Conservation (phyloP, 2,113 vertebrate species). For the Grus americana region DNA sequence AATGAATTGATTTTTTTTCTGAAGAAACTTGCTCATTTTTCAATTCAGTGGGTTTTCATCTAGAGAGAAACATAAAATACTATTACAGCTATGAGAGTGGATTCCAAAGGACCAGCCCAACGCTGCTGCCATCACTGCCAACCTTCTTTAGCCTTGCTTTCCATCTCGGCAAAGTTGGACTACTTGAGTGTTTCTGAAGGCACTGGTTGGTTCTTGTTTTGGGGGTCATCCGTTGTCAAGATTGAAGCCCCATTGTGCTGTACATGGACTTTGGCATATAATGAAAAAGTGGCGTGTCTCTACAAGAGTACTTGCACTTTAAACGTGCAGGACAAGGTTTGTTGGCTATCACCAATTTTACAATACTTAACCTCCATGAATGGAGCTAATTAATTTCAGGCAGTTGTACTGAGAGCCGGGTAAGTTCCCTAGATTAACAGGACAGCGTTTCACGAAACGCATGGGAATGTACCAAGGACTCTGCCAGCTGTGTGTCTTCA, state of each 20-base stretch:
- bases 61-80: background rate
- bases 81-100: background rate
- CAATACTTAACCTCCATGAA: background rate
- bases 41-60: background rate
- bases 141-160: background rate
- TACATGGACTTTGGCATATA: background rate
- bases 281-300: background rate
- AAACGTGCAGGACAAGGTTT: background rate
- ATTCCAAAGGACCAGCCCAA: background rate
- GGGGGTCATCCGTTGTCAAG: accelerated
- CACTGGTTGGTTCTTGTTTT: background rate
- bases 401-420: background rate
- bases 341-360: background rate
- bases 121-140: background rate
- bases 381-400: background rate
- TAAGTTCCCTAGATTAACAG: background rate
- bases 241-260: background rate
- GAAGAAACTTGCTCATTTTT: background rate
- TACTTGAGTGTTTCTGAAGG: background rate
- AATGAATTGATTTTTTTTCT: background rate
- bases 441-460: background rate
- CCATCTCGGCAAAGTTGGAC: background rate
- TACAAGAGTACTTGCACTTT: background rate
- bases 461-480: background rate
- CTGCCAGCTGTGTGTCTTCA: background rate